Evolutionary conservation across 2,888 invertebrate genomes (phyloP).

Genomic region (Mellilla xanthometata): DNA sequence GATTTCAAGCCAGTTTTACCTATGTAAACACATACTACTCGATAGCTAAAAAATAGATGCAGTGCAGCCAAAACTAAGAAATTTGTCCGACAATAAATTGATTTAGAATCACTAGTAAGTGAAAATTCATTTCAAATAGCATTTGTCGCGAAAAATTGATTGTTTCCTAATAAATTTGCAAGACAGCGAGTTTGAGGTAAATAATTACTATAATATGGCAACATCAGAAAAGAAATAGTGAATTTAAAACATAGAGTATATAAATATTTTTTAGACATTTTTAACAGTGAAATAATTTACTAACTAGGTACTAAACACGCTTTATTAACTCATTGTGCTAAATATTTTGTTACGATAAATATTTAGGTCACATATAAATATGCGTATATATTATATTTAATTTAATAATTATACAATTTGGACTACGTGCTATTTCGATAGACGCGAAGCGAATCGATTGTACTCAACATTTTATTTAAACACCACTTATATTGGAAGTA

Average conservation of each 20-base stretch:
- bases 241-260: constrained; percentile 19
- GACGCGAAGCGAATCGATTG: constrained; percentile 59
- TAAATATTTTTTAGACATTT: constrained; percentile 23
- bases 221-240: constrained; percentile 54
- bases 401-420: constrained; percentile 7
- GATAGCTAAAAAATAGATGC: constrained; percentile 4
- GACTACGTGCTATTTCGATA: constrained; percentile 48
- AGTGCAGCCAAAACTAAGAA: constrained; percentile 12
- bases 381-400: neutral
- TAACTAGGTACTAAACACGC: constrained; percentile 50
- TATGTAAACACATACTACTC: neutral
- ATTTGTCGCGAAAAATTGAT: constrained; percentile 4
- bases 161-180: constrained; percentile 31
- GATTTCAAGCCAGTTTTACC: too few species aligned
- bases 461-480: constrained; percentile 41
- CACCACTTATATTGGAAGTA: constrained; percentile 44
- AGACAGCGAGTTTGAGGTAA: constrained; percentile 66
- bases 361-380: neutral
- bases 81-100: constrained; percentile 15
- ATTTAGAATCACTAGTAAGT: constrained; percentile 16
- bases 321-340: constrained; percentile 53
- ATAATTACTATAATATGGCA: constrained; percentile 74
- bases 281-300: constrained; percentile 44
- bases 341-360: constrained; percentile 10
- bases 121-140: constrained; percentile 16